Percentiles rank a stretch among this genome's conserved stretches.
Evolutionary conservation across 2,888 invertebrate species (phyloP).

Genomic region (Lasioglossum zephyrum): DNA sequence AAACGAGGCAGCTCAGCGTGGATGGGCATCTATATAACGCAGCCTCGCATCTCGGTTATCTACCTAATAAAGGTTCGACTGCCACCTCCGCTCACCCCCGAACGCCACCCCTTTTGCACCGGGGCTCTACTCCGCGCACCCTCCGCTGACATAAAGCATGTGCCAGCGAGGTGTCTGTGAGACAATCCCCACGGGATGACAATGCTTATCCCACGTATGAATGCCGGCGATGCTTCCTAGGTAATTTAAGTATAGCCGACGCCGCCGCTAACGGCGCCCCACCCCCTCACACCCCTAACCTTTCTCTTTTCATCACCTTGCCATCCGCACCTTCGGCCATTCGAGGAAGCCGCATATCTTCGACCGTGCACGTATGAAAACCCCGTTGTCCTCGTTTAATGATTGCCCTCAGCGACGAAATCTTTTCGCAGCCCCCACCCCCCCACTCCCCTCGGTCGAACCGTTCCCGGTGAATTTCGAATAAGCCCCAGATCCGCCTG

Average conservation of each 20-base stretch:
- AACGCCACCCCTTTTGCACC: constrained; percentile 47
- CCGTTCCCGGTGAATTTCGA: constrained; percentile 41
- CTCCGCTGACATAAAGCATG: constrained; percentile 75
- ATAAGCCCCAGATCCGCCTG: constrained; percentile 41
- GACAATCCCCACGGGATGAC: constrained; percentile 78
- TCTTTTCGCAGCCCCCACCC: constrained; percentile 40
- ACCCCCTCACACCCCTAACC: constrained; percentile 24
- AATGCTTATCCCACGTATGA: constrained; percentile 79
- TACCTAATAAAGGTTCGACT: constrained; percentile 79
- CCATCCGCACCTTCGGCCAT: constrained; percentile 48
- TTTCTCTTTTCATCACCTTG: constrained; percentile 41
- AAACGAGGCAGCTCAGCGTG: constrained; percentile 77
- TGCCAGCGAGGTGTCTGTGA: constrained; percentile 78
- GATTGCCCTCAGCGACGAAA: constrained; percentile 60
- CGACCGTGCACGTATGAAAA: constrained; percentile 57
- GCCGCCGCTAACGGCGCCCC: background rate
- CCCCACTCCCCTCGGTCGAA: background rate
- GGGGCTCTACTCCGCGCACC: constrained; percentile 54
- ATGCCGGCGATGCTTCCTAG: constrained; percentile 74
- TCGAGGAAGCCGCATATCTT: constrained; percentile 42
- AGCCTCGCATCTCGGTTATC: constrained; percentile 80
- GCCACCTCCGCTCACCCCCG: constrained; percentile 1
- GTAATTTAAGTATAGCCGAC: constrained; percentile 75
- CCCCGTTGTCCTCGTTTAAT: constrained; percentile 65
- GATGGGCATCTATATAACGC: constrained; percentile 77